Conservation (phyloP, 35 echinoderm and acorn worm species). For the Anneissia japonica region DNA sequence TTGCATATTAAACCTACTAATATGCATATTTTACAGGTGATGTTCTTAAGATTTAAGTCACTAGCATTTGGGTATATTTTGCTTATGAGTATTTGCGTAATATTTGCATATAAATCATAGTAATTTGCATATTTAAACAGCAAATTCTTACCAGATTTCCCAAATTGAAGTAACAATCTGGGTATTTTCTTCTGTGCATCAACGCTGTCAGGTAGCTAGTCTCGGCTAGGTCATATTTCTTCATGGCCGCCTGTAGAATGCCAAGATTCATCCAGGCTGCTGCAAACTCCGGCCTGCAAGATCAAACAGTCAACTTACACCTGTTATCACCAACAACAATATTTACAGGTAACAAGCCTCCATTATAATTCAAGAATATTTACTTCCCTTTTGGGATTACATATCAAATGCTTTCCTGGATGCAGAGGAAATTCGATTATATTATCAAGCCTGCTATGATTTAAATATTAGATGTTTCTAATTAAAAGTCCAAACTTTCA, state of each 20-base stretch:
- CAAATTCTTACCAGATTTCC: conserved; percentile 95
- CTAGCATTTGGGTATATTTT: too few relatives aligned
- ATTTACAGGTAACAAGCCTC: background rate
- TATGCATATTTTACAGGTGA: too few relatives aligned
- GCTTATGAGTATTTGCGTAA: too few relatives aligned
- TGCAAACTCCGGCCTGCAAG: conserved; percentile 57
- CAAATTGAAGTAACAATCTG: conserved; percentile 90
- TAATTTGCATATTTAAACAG: too few relatives aligned
- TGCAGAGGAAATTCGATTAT: background rate
- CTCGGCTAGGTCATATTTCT: conserved; percentile 71
- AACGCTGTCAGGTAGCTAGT: conserved; percentile 65
- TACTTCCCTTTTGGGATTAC: background rate
- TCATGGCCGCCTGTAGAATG: conserved; percentile 64
- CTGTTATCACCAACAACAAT: background rate
- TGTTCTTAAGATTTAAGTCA: too few relatives aligned
- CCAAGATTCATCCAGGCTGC: conserved; percentile 98
- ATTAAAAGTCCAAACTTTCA: too few relatives aligned
- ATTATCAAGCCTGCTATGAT: too few relatives aligned
- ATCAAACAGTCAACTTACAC: background rate
- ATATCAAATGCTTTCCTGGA: background rate
- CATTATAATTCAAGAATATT: background rate
- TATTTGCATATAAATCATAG: too few relatives aligned
- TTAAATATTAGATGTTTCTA: too few relatives aligned
- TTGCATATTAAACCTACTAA: too few relatives aligned
- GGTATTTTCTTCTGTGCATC: conserved; percentile 47